Percentiles rank a stretch among this genome's conserved stretches.
phyloP scores from a whole-genome alignment of 2,113 vertebrate genomes.

The Trogon melanurus region DNA sequence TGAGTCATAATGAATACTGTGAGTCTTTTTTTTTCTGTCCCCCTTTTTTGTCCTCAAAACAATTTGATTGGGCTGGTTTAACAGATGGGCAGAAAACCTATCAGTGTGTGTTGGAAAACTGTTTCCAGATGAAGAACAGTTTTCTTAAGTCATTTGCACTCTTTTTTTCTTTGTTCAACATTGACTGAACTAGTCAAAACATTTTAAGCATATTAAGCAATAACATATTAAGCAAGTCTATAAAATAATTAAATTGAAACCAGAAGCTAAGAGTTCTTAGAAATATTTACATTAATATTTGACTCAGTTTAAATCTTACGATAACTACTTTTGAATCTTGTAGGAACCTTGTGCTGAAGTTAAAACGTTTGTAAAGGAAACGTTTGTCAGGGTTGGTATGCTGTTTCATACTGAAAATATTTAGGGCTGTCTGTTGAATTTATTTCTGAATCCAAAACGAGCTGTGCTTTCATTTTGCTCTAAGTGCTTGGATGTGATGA shows the following conservation, averaged over 20 bases:
- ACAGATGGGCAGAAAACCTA: conserved; percentile 67
- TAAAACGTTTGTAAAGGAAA: not conserved
- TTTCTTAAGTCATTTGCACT: conserved; percentile 55
- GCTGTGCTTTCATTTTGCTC: not conserved
- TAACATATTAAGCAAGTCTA: conserved; percentile 62
- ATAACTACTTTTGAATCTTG: not conserved
- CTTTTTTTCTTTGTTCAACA: conserved; percentile 61
- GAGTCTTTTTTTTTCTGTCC: not conserved
- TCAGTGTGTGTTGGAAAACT: conserved; percentile 37
- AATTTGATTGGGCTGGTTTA: conserved; percentile 49
- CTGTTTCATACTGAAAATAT: not conserved
- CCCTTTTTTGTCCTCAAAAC: conserved; percentile 52
- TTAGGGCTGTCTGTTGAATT: not conserved
- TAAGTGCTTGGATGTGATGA: not conserved
- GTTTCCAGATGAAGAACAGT: conserved; percentile 61
- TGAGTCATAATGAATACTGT: conserved; percentile 44
- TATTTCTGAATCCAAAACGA: not conserved
- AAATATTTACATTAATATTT: conserved; percentile 64
- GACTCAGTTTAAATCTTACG: not conserved
- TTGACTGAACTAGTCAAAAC: conserved; percentile 67
- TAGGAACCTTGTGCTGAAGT: not conserved
- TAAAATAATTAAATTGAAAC: conserved; percentile 57
- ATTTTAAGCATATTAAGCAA: conserved; percentile 57
- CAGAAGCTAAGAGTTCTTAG: conserved; percentile 31
- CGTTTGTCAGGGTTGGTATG: not conserved